Conservation (phyloP, 1,140 invertebrate genomes). For the Homarus americanus region DNA sequence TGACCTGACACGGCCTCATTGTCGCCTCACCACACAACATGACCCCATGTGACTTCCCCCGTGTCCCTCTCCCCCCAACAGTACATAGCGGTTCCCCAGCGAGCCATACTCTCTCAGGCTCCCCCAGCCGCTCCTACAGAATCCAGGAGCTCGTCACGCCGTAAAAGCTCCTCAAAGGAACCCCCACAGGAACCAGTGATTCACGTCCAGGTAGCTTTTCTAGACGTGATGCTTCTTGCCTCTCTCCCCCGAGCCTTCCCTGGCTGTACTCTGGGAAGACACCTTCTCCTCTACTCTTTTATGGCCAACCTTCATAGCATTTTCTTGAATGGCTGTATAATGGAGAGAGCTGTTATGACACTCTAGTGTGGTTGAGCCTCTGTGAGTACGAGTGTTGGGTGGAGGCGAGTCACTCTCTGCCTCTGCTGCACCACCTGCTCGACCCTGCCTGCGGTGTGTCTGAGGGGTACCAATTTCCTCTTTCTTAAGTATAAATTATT, state of each 20-base stretch:
- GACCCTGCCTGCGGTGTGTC: no score
- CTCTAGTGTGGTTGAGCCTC: no score
- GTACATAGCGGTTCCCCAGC: slow-evolving; percentile 44
- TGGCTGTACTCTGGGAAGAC: not conserved
- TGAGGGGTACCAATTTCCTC: no score
- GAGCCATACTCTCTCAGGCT: slow-evolving; percentile 25
- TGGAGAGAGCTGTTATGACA: not conserved
- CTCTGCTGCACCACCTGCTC: no score
- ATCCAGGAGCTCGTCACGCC: not conserved
- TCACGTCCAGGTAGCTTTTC: slow-evolving; percentile 47
- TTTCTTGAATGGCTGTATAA: not conserved
- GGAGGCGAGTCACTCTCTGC: no score
- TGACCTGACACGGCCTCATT: no score
- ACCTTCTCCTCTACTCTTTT: no score
- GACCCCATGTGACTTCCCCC: not conserved
- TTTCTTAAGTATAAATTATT: no score
- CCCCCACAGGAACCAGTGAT: slow-evolving; percentile 6
- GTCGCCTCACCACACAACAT: not conserved
- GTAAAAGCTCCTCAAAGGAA: slow-evolving; percentile 5
- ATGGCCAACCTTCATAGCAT: not conserved
- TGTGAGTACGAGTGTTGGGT: no score
- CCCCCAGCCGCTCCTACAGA: not conserved
- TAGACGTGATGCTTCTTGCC: slow-evolving; percentile 45
- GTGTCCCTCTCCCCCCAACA: slow-evolving; percentile 21
- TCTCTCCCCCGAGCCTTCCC: not conserved